Conservation (phyloP, 2,113 vertebrate species). For the Ancistrus triradiatus region DNA sequence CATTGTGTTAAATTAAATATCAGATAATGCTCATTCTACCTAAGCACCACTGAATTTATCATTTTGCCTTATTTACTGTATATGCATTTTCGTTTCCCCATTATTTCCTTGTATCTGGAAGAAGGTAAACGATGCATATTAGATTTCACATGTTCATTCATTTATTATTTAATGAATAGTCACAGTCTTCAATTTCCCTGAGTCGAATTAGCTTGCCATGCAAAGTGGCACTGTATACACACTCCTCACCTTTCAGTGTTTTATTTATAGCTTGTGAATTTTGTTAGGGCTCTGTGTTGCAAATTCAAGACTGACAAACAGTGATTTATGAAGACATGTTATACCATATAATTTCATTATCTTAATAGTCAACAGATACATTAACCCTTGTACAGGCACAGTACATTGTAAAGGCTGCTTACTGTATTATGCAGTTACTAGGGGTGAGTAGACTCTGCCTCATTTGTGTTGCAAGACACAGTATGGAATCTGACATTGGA, state of each 20-base stretch:
- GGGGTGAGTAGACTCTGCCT: background rate
- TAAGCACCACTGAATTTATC: too few relatives aligned
- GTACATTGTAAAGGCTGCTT: background rate
- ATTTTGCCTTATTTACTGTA: too few relatives aligned
- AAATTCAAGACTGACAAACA: background rate
- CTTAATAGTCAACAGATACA: conserved; percentile 1
- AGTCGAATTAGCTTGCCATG: too few relatives aligned
- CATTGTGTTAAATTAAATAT: background rate
- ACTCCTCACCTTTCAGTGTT: background rate
- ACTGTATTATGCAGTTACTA: background rate
- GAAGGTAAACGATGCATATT: too few relatives aligned
- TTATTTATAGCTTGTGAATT: background rate
- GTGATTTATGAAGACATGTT: background rate
- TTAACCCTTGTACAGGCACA: background rate
- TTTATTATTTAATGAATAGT: too few relatives aligned
- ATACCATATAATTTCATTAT: background rate
- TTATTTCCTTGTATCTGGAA: too few relatives aligned
- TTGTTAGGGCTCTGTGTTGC: background rate
- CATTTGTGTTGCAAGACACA: background rate
- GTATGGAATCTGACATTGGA: background rate
- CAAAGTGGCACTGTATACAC: background rate
- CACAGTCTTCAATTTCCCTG: too few relatives aligned
- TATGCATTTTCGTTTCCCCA: too few relatives aligned
- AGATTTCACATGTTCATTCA: too few relatives aligned
- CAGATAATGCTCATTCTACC: too few relatives aligned